A percentile compares a stretch with the other conserved stretches of the same genome.
phyloP scores from a whole-genome alignment of 2,113 vertebrate species.

The Antigone vipio region DNA sequence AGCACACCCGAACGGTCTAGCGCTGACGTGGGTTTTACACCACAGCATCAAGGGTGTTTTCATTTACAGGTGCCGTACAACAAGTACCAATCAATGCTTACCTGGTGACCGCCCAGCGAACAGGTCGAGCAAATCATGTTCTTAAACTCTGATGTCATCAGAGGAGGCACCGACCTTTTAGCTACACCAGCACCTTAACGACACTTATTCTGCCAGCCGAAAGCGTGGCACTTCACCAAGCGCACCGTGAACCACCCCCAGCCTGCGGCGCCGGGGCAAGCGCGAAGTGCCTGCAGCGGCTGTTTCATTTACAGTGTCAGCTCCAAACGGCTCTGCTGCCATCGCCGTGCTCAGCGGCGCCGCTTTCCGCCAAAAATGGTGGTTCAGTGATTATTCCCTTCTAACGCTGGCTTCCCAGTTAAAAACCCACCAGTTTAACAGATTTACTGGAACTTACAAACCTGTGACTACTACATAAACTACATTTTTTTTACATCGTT shows the following conservation, averaged over 20 bases:
- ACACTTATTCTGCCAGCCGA: neutral
- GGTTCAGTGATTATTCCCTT: neutral
- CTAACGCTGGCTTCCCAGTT: neutral
- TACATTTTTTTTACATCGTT: fast-evolving
- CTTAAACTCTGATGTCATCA: fast-evolving
- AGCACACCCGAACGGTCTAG: fast-evolving
- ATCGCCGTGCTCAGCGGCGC: neutral
- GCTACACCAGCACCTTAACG: neutral
- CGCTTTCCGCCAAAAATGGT: neutral
- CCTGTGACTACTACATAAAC: neutral
- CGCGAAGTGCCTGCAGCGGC: too few relatives aligned
- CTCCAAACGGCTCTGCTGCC: fast-evolving
- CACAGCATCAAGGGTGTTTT: fast-evolving
- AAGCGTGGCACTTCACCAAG: neutral
- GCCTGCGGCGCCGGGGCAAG: neutral
- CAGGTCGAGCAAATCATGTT: neutral
- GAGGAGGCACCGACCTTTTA: neutral
- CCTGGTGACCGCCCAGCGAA: neutral
- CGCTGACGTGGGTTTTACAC: fast-evolving
- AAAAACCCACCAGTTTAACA: neutral
- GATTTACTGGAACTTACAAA: neutral
- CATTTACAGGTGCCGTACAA: neutral
- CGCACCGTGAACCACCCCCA: too few relatives aligned
- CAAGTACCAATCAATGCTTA: neutral
- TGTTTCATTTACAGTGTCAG: too few relatives aligned